A percentile compares a stretch with the other conserved stretches of the same genome.
Conservation (phyloP, 2,113 vertebrate genomes). For the Motacilla alba region DNA sequence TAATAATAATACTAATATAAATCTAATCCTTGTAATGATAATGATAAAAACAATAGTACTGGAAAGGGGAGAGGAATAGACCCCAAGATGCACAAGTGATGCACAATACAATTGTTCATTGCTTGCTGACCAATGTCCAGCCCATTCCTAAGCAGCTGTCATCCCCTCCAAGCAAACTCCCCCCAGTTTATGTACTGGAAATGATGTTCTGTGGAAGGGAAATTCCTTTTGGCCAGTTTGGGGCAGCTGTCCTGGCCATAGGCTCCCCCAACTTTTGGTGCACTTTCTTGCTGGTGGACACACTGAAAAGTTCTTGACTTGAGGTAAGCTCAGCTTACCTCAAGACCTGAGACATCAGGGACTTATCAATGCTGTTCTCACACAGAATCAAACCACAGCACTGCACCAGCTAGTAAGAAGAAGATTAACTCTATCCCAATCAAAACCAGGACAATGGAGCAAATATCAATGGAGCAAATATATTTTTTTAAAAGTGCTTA, state of each 20-base stretch:
- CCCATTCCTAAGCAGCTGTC: not conserved
- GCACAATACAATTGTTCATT: not conserved
- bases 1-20: not conserved
- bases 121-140: not conserved
- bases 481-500: not conserved
- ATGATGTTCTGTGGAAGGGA: not conserved
- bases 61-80: not conserved
- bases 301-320: not conserved
- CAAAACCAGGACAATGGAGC: not conserved
- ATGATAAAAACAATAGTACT: not conserved
- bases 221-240: not conserved
- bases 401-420: not conserved
- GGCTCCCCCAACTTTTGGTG: not conserved
- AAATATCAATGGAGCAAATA: not conserved
- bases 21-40: not conserved
- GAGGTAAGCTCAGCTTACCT: not conserved
- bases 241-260: not conserved
- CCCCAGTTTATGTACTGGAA: not conserved
- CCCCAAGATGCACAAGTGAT: not conserved
- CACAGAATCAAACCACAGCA: not conserved
- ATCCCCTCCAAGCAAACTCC: not conserved
- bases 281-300: rapidly evolving
- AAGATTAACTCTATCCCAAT: not conserved
- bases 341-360: not conserved
- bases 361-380: not conserved